Evolutionary conservation across 2,888 invertebrate genomes (phyloP), one percentile per base, ranked within the genome.

Genomic region (Tuberolachnus salignus): DNA sequence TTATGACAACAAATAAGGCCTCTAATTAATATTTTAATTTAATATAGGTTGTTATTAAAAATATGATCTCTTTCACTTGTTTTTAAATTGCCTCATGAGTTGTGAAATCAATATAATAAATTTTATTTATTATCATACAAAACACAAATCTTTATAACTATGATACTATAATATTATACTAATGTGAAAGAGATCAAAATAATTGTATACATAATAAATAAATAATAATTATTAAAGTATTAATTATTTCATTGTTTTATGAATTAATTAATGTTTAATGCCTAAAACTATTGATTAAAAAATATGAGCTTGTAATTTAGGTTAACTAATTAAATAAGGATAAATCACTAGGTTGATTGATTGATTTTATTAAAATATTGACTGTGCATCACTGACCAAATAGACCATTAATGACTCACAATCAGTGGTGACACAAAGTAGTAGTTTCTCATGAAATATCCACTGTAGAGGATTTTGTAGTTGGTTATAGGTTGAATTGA

Each of bases 301-400:
- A 49, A 49, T 34, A 34, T 44, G 59, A 61, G 49, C 59, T 72
- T 72, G 61, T 61, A 72, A 61, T 34, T 49, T 61, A 53, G 34
- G 42, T 63, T 21, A 63, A 63, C 3, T 26, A 63, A 63, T 3
- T 26, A 42, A 63, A 16, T 42, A 51, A 73, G 21, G 19, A 34
- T 73, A 73, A 63, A 34, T 64, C 13, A 64, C 21, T 10, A 34
- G 34, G 34, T 34, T n/a, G n/a, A n/a, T n/a, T n/a, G n/a, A 51
- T 73, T 73, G 8, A 19, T 13, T 51, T 44, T n/a, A n/a, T n/a
- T 73, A n/a, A 63, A 42, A 6, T 63, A 53, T 42, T 53, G 42
- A 63, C 73, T 73, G 73, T 73, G 73, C 73, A 44, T 73, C 63
- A 73, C 23, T 64, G 21, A 73, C 23, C 13, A 63, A 21, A 73